These are phyloP conservation scores for Athrips mouffetella DNA, from an alignment of 2,888 invertebrate genomes.

Conservation along the genomic window DNA sequence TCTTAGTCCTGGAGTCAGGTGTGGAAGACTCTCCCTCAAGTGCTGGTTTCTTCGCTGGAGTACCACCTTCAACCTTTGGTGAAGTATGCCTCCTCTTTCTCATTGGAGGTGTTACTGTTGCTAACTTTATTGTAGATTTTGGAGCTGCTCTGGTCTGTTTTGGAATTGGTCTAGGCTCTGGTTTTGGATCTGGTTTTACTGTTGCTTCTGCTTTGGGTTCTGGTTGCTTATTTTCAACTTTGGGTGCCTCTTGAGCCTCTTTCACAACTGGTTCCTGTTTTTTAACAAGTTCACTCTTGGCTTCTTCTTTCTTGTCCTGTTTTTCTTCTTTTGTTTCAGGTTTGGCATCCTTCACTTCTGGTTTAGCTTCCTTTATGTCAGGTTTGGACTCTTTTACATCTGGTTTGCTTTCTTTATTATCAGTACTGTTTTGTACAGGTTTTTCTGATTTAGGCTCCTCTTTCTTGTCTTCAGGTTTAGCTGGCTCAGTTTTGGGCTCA, in stretches of 20 bases:
- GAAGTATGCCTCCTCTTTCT: conserved; percentile 75
- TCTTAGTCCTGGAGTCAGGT: conserved; percentile 63
- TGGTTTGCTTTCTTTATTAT: conserved; percentile 47
- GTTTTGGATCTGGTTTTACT: conserved; percentile 24
- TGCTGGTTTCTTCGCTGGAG: conserved; percentile 53
- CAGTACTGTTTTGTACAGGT: conserved; percentile 28
- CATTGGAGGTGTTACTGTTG: conserved; percentile 77
- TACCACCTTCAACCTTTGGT: conserved; percentile 58
- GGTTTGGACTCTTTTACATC: conserved; percentile 29
- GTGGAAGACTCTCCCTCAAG: conserved; percentile 48
- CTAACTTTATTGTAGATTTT: conserved; percentile 73
- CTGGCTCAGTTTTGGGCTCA: conserved; percentile 44
- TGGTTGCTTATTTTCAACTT: conserved; percentile 46
- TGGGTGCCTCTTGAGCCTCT: conserved; percentile 32
- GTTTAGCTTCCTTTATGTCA: conserved; percentile 30
- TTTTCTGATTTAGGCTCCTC: conserved; percentile 45
- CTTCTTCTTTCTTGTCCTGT: conserved; percentile 36
- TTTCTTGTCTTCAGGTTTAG: conserved; percentile 52
- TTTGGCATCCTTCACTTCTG: conserved; percentile 14
- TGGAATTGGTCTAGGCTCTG: conserved; percentile 34
- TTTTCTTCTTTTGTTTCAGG: neutral
- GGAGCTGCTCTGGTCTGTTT: conserved; percentile 58
- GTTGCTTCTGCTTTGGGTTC: conserved; percentile 31
- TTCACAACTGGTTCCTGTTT: conserved; percentile 27
- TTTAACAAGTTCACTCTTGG: conserved; percentile 33